phyloP scores from a whole-genome alignment of 2,888 invertebrate species.

The Rhopalosiphum nymphaeae region DNA sequence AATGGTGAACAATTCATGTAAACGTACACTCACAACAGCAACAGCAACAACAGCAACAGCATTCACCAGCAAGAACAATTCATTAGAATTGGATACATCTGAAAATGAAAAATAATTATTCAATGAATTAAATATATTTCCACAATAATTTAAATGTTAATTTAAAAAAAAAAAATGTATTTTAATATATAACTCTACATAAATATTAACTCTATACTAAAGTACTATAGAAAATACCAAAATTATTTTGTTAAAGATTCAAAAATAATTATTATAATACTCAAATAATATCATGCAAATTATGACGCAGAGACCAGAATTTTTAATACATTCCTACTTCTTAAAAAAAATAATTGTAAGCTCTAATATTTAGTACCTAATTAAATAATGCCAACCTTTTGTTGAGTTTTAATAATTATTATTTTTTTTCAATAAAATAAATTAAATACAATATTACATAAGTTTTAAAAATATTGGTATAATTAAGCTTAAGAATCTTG shows the following conservation, averaged over 20 bases:
- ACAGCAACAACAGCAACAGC: neutral
- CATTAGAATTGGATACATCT: conserved; percentile 13
- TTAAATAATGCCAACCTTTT: too few species aligned
- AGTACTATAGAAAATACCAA: neutral
- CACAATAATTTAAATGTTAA: neutral
- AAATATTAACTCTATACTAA: neutral
- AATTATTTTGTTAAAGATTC: neutral
- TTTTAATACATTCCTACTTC: neutral
- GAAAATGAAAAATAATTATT: neutral
- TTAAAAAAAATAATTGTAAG: neutral
- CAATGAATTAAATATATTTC: neutral
- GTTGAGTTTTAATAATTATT: neutral
- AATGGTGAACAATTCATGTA: conserved; percentile 25
- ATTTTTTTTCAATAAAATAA: neutral
- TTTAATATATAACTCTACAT: too few species aligned
- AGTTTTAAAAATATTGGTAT: neutral
- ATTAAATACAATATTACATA: neutral
- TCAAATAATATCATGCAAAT: neutral
- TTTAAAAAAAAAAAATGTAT: neutral
- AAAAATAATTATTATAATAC: neutral
- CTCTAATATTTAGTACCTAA: neutral
- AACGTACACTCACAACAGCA: conserved; percentile 4
- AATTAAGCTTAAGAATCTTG: neutral
- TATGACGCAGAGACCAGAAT: neutral
- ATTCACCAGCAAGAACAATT: conserved; percentile 20